These are phyloP conservation scores for Jacana jacana DNA, from an alignment of 2,113 vertebrate species.

Conservation along the genomic window DNA sequence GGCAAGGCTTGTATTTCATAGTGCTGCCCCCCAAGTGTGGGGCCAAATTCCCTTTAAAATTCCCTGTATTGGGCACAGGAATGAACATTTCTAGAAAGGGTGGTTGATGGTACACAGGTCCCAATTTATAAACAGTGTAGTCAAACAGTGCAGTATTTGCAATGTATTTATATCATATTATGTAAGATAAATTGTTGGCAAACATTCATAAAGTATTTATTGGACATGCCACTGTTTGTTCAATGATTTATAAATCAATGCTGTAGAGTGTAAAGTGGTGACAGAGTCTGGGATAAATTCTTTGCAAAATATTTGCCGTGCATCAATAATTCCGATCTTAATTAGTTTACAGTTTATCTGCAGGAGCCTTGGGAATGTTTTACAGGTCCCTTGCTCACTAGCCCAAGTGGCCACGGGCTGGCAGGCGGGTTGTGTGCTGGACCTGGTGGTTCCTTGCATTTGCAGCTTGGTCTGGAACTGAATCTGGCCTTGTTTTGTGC, in stretches of 20 bases:
- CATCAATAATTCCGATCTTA: conserved; percentile 67
- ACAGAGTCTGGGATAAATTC: conserved; percentile 55
- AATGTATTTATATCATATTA: conserved; percentile 64
- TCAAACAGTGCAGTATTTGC: conserved; percentile 2
- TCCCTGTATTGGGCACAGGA: neutral
- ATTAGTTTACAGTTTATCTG: conserved; percentile 62
- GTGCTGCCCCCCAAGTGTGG: accelerated
- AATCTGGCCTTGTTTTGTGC: neutral
- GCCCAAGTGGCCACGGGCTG: neutral
- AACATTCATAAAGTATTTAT: conserved; percentile 72
- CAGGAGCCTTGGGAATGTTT: conserved; percentile 33
- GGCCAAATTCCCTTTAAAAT: neutral
- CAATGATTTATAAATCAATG: conserved; percentile 64
- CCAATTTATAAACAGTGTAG: conserved; percentile 12
- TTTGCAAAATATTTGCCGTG: conserved; percentile 66
- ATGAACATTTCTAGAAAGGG: neutral
- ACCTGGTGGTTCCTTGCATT: neutral
- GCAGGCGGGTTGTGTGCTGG: neutral
- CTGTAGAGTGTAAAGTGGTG: conserved; percentile 29
- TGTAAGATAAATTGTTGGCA: conserved; percentile 64
- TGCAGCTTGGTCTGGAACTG: neutral
- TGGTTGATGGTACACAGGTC: neutral
- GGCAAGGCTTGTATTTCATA: neutral
- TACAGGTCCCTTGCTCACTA: neutral
- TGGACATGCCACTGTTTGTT: conserved; percentile 42